A percentile compares a stretch with the other conserved stretches of the same genome.
Conservation (phyloP, 2,797 vertebrate genomes). For the Sebastes matsubarae region DNA sequence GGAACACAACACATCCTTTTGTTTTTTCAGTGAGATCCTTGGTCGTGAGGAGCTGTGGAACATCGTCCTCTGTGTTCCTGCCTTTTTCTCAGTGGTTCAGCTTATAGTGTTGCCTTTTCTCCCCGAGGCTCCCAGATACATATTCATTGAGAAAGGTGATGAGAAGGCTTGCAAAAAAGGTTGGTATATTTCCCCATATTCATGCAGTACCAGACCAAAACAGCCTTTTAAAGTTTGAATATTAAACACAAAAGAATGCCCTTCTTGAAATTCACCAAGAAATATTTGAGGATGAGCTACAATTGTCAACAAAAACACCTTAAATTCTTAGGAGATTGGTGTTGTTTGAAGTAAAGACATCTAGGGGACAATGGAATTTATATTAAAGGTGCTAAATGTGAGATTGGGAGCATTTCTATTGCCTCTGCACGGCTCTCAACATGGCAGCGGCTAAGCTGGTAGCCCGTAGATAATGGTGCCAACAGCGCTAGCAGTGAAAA, state of each 20-base stretch:
- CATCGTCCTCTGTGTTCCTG: constrained; percentile 75
- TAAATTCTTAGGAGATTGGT: neutral
- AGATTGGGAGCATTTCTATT: too few species aligned
- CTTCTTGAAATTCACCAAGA: neutral
- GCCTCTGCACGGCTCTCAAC: too few species aligned
- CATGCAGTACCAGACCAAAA: neutral
- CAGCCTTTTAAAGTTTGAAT: neutral
- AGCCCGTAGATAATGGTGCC: too few species aligned
- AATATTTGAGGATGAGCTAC: neutral
- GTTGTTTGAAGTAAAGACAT: neutral
- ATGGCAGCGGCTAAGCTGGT: too few species aligned
- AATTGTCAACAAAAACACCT: neutral
- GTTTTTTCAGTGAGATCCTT: constrained; percentile 81
- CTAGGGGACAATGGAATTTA: neutral
- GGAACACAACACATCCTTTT: neutral
- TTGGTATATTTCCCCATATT: constrained; percentile 34
- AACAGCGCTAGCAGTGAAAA: too few species aligned
- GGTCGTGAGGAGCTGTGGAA: constrained; percentile 84
- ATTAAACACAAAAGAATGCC: neutral
- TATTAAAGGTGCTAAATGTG: neutral
- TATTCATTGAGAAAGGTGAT: constrained; percentile 86
- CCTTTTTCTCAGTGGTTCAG: constrained; percentile 76
- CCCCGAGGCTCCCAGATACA: constrained; percentile 88
- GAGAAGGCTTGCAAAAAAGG: constrained; percentile 83
- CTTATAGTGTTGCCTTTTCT: constrained; percentile 83